Evolutionary conservation across 2,113 vertebrate genomes (phyloP).

Genomic region (Vicugna pacos): DNA sequence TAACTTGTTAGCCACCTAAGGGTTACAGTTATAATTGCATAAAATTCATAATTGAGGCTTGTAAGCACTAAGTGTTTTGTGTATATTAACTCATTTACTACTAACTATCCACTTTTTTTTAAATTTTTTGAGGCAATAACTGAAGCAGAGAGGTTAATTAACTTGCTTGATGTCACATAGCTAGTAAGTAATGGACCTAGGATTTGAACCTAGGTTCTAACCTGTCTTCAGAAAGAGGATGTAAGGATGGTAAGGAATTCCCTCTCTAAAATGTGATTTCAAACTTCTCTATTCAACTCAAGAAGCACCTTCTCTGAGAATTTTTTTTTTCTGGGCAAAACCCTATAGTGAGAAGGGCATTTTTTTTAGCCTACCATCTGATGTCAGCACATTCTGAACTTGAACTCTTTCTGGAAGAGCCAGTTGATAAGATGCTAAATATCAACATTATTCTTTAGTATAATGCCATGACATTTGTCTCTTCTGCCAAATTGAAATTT

Average conservation of each 20-base stretch:
- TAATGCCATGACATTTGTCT: not conserved
- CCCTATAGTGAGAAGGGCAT: not conserved
- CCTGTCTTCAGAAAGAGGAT: constrained; percentile 25
- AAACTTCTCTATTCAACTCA: not conserved
- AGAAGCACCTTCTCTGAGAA: not conserved
- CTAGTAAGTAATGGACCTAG: not conserved
- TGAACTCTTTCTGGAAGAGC: constrained; percentile 23
- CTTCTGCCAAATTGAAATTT: constrained; percentile 3
- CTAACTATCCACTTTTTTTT: not conserved
- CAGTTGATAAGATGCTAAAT: not conserved
- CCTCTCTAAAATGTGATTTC: constrained; percentile 40
- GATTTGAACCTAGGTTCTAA: constrained; percentile 4
- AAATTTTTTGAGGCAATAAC: not conserved
- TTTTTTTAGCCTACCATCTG: not conserved
- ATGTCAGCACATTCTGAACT: not conserved
- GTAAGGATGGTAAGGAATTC: not conserved
- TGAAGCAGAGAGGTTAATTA: not conserved
- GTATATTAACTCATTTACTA: not conserved
- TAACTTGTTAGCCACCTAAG: not conserved
- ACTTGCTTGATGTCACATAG: not conserved
- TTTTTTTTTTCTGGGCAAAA: constrained; percentile 37
- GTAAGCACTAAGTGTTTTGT: not conserved
- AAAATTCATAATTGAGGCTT: constrained; percentile 4
- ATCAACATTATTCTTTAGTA: not conserved
- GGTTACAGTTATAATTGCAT: not conserved